Evolutionary conservation across 2,888 invertebrate species (phyloP), one percentile per base, ranked within the genome.

Genomic region (Hydriomena furcata): DNA sequence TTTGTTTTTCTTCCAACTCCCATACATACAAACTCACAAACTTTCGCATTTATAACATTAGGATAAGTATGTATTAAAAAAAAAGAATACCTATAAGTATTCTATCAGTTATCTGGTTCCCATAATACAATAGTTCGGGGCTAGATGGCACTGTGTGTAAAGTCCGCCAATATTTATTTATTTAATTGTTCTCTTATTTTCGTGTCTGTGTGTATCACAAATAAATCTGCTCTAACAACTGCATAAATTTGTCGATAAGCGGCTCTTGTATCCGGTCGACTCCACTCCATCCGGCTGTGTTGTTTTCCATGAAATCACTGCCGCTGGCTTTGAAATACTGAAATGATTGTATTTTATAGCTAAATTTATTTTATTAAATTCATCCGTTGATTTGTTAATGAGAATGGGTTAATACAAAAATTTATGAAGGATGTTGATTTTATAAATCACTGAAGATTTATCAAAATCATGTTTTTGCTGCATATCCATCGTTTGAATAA

Each of bases 171-270:
- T n/a, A n/a, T n/a, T n/a, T n/a, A n/a, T n/a, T n/a, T n/a, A n/a
- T n/a, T n/a, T n/a, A n/a, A n/a, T 10, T 27, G 17, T 17, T 17
- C 17, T 17, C 4, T 17, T 4, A 8, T 27, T 10, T 27, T 27
- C 10, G 4, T 1, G 10, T 1, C 75, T 71, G 63, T 79, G 57
- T 71, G 67, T 73, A 53, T 44, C 40, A 27, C 36, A 41, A 63
- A 69, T 85, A 86, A 87, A 87, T 86, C 81, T 73, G 73, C 73
- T 73, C 82, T 82, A 80, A 87, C 82, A 86, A 81, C 85, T 78
- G 79, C 83, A 87, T 88, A 86, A 86, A 87, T 85, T 85, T 85
- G 83, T 87, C 87, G 80, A 84, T 87, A 77, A 82, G 78, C 82
- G 77, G 80, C 86, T 80, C 79, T 78, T 70, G 80, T 79, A 82